Conservation (phyloP, 2,888 invertebrate species). For the Scelioninae gen. 2 region DNA sequence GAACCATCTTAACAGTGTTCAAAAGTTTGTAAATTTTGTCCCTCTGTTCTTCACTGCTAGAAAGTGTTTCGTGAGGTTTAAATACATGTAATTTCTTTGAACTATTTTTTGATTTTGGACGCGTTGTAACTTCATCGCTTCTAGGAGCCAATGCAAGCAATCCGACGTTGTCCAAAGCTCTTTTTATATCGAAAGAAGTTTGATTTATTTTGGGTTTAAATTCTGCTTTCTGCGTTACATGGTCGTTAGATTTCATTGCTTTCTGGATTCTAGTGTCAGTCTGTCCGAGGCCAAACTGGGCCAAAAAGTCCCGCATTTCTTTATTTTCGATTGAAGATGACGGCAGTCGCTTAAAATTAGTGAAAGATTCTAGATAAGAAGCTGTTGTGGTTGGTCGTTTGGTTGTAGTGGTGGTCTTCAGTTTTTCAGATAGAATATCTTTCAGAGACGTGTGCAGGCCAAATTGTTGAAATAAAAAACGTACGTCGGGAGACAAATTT, state of each 20-base stretch:
- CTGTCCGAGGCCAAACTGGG: slow-evolving; percentile 74
- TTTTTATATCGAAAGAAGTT: slow-evolving; percentile 73
- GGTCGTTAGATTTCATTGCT: slow-evolving; percentile 62
- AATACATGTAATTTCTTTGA: slow-evolving; percentile 70
- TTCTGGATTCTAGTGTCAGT: slow-evolving; percentile 66
- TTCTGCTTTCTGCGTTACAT: slow-evolving; percentile 61
- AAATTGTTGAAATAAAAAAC: slow-evolving; percentile 70
- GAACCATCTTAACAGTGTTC: slow-evolving; percentile 71
- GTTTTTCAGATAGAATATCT: slow-evolving; percentile 19
- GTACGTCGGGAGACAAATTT: slow-evolving; percentile 71
- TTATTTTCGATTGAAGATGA: slow-evolving; percentile 68
- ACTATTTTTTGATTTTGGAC: slow-evolving; percentile 28
- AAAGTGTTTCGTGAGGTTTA: slow-evolving; percentile 70
- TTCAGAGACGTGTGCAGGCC: slow-evolving; percentile 67
- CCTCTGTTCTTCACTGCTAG: slow-evolving; percentile 76
- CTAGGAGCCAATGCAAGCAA: slow-evolving; percentile 60
- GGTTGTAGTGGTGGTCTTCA: slow-evolving; percentile 55
- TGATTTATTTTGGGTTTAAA: too few species aligned
- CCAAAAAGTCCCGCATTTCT: slow-evolving; percentile 75
- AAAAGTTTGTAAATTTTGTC: slow-evolving; percentile 73
- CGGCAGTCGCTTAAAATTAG: slow-evolving; percentile 75
- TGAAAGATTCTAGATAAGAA: slow-evolving; percentile 68
- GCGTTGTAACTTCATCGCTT: slow-evolving; percentile 22
- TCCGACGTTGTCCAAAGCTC: slow-evolving; percentile 74
- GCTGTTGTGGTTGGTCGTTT: slow-evolving; percentile 61